phyloP scores from a whole-genome alignment of 2,113 vertebrate species.

The Channa maculata region DNA sequence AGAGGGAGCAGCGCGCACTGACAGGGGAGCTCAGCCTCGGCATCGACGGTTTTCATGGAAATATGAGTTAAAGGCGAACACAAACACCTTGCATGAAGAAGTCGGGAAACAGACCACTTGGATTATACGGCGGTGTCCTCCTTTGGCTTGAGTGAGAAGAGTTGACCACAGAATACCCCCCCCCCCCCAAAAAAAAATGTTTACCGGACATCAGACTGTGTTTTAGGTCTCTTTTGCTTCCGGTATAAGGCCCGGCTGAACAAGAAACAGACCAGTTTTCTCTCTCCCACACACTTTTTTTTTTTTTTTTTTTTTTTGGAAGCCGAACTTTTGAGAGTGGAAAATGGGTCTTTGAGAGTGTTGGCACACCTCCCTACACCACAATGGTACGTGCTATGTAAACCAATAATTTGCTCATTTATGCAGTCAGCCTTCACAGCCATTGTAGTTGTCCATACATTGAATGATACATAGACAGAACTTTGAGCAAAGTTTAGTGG shows the following conservation, averaged over 20 bases:
- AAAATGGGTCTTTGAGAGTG: constrained; percentile 87
- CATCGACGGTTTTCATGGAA: constrained; percentile 54
- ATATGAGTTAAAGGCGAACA: constrained; percentile 38
- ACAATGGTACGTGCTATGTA: constrained; percentile 88
- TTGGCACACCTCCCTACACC: constrained; percentile 83
- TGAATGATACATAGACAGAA: constrained; percentile 41
- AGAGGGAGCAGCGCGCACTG: constrained; percentile 21
- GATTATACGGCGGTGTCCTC: constrained; percentile 60
- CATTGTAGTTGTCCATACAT: constrained; percentile 44
- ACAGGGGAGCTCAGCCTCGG: constrained; percentile 21
- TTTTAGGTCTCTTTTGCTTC: constrained; percentile 77
- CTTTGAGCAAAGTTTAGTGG: constrained; percentile 29
- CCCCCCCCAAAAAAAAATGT: constrained; percentile 62
- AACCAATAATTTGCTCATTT: constrained; percentile 83
- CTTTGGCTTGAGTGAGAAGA: constrained; percentile 46
- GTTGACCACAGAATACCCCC: constrained; percentile 32
- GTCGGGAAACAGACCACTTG: constrained; percentile 53
- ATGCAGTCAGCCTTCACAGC: constrained; percentile 63
- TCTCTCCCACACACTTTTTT: constrained; percentile 69
- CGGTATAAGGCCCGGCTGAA: constrained; percentile 75
- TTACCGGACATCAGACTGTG: constrained; percentile 72
- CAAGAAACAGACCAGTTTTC: constrained; percentile 73
- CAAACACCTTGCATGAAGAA: constrained; percentile 59
- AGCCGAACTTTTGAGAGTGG: constrained; percentile 80
- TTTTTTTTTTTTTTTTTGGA: constrained; percentile 58